Conservation (phyloP, 2,797 vertebrate genomes). For the Falco rusticolus region DNA sequence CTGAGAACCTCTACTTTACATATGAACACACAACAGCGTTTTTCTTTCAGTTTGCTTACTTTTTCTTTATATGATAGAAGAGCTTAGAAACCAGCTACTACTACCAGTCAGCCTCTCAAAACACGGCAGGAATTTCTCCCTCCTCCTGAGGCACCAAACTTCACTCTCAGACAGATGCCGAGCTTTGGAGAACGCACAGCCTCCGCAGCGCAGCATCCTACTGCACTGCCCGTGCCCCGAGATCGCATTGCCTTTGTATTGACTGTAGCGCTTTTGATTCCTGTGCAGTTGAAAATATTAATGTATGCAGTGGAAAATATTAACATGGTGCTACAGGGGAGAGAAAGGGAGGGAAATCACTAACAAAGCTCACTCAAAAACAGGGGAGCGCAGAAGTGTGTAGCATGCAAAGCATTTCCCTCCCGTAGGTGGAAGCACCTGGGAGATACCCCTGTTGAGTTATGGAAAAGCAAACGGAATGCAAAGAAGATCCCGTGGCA, state of each 20-base stretch:
- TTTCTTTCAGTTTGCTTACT: not conserved
- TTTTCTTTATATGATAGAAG: not conserved
- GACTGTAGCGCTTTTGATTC: not conserved
- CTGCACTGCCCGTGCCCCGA: not conserved
- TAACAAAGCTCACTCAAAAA: not conserved
- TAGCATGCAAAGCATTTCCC: not conserved
- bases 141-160: not conserved
- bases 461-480: not conserved
- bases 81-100: not conserved
- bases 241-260: not conserved
- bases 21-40: not conserved
- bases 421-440: not conserved
- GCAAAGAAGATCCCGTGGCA: not conserved
- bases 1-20: not conserved
- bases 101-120: not conserved
- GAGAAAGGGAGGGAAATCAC: not conserved
- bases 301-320: not conserved
- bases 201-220: fast-evolving
- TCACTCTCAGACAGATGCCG: fast-evolving
- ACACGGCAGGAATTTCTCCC: not conserved
- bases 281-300: not conserved
- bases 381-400: not conserved
- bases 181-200: not conserved
- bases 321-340: not conserved
- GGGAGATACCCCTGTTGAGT: not conserved